phyloP scores from a whole-genome alignment of 2,113 vertebrate species.

The Tetrax tetrax region DNA sequence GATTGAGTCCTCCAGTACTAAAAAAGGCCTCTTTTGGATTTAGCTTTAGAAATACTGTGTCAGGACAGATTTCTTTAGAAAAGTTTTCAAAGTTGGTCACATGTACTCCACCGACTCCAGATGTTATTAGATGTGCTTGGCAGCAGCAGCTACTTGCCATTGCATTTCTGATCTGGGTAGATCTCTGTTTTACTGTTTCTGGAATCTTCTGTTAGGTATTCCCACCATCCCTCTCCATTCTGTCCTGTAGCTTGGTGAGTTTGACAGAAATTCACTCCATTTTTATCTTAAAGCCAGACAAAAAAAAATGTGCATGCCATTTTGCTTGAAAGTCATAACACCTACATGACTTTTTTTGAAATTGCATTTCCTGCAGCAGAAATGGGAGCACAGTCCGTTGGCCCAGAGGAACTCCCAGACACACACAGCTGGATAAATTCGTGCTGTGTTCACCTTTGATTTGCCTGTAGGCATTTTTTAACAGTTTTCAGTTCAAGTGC shows the following conservation, averaged over 20 bases:
- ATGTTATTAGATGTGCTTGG: neutral
- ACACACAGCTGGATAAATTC: slow-evolving; percentile 6
- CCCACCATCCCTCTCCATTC: neutral
- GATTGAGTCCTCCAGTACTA: neutral
- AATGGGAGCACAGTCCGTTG: neutral
- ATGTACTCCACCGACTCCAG: neutral
- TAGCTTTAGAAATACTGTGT: neutral
- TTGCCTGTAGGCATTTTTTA: slow-evolving; percentile 62
- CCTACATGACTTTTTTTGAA: neutral
- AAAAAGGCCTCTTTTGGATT: neutral
- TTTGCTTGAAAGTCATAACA: neutral
- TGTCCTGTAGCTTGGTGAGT: neutral
- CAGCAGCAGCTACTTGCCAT: neutral
- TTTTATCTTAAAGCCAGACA: neutral
- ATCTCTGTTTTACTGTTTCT: neutral
- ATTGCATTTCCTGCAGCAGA: slow-evolving; percentile 27
- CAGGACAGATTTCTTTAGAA: neutral
- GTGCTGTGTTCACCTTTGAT: slow-evolving; percentile 46
- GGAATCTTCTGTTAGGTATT: neutral
- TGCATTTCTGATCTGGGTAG: neutral
- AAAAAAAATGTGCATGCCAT: neutral
- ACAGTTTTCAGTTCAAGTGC: slow-evolving; percentile 60
- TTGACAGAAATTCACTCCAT: neutral
- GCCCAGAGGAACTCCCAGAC: slow-evolving; percentile 31
- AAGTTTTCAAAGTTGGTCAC: neutral